phyloP scores from a whole-genome alignment of 2,113 vertebrate species.

The Chaetops frenatus region DNA sequence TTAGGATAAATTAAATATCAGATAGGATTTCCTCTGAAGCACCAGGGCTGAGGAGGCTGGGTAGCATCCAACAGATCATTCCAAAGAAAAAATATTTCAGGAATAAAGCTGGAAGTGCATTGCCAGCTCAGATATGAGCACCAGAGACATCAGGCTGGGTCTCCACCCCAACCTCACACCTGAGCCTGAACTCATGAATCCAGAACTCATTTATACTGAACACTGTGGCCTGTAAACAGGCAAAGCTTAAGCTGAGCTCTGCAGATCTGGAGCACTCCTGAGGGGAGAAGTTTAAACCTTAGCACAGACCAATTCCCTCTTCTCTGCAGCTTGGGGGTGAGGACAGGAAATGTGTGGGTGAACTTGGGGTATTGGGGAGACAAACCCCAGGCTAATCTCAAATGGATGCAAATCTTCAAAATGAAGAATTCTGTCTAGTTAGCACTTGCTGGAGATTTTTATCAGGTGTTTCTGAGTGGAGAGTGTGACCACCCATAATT shows the following conservation, averaged over 20 bases:
- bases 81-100: background rate
- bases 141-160: background rate
- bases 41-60: background rate
- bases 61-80: background rate
- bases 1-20: background rate
- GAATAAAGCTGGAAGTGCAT: background rate
- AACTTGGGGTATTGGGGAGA: background rate
- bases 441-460: constrained; percentile 26
- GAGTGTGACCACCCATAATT: background rate
- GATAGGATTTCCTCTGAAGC: background rate
- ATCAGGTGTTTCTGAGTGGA: background rate
- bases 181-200: background rate
- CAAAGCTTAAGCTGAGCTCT: background rate
- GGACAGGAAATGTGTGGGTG: constrained; percentile 36
- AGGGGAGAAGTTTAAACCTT: background rate
- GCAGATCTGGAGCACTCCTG: background rate
- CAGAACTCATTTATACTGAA: background rate
- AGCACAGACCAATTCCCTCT: background rate
- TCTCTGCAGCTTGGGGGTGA: background rate
- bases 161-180: background rate
- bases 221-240: background rate
- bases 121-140: background rate
- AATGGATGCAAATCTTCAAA: background rate
- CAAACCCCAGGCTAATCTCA: constrained; percentile 15
- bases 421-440: constrained; percentile 17